These are phyloP conservation scores for Cephus pulcher DNA, from an alignment of 2,888 invertebrate genomes.

Conservation along the genomic window DNA sequence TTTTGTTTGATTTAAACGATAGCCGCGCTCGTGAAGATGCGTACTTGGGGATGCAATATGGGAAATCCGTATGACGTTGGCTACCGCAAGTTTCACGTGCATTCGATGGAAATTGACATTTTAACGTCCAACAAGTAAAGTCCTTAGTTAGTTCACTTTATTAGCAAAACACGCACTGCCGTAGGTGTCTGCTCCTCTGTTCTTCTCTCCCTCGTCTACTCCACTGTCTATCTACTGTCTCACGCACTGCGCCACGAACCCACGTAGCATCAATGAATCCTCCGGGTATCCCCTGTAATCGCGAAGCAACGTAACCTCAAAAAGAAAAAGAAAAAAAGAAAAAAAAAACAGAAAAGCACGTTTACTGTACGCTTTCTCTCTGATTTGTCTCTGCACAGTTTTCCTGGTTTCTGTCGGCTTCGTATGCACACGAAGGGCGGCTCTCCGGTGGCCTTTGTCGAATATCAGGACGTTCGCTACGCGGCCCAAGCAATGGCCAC, in stretches of 20 bases:
- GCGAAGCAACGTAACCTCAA: conserved; percentile 43
- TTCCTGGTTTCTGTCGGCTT: conserved; percentile 98
- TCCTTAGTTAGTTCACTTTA: background rate
- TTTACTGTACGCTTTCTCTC: conserved; percentile 61
- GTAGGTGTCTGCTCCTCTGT: background rate
- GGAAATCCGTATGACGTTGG: background rate
- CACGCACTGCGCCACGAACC: background rate
- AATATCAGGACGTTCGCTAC: conserved; percentile 92
- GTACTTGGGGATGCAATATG: background rate
- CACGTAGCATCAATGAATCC: background rate
- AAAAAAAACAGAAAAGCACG: conserved; percentile 38
- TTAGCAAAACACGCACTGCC: background rate
- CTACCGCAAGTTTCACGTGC: background rate
- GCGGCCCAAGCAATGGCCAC: conserved; percentile 93
- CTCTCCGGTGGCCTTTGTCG: conserved; percentile 97
- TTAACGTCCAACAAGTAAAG: background rate
- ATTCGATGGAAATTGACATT: background rate
- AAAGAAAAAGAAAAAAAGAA: conserved; percentile 33
- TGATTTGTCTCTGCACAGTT: conserved; percentile 80
- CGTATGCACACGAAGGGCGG: conserved; percentile 93
- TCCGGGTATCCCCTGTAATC: background rate
- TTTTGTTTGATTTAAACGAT: background rate
- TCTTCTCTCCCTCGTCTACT: background rate
- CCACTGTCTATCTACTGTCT: background rate
- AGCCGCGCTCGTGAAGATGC: background rate